A percentile compares a stretch with the other conserved stretches of the same genome.
Conservation (phyloP, 2,797 vertebrate genomes). For the Aythya fuligula region DNA sequence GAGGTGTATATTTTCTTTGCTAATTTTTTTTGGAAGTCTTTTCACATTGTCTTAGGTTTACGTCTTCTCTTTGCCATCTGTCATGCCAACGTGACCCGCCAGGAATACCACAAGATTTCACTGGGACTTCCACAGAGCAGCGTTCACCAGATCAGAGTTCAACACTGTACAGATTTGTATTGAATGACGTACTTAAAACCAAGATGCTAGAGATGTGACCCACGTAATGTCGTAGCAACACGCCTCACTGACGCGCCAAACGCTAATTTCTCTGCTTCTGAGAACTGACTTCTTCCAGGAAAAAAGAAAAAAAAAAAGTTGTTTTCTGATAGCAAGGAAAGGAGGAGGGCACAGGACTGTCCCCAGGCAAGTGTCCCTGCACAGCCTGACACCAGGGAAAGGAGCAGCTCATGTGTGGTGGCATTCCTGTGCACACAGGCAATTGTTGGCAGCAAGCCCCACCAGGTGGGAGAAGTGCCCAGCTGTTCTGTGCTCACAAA, state of each 20-base stretch:
- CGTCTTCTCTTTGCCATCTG: background rate
- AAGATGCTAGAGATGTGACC: conserved; percentile 33
- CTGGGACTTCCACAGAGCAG: conserved; percentile 8
- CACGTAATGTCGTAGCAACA: background rate
- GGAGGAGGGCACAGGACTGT: too few relatives aligned
- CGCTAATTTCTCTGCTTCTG: background rate
- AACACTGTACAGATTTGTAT: background rate
- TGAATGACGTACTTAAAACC: background rate
- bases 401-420: background rate
- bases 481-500: background rate
- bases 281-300: background rate
- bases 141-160: conserved; percentile 49
- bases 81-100: background rate
- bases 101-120: conserved; percentile 28
- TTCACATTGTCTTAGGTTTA: background rate
- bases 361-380: background rate
- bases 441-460: background rate
- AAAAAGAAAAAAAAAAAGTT: background rate
- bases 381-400: fast-evolving
- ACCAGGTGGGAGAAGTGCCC: background rate
- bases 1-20: background rate
- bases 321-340: background rate
- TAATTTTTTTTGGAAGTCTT: background rate
- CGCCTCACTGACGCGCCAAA: background rate
- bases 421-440: too few relatives aligned